Conservation (phyloP, 2,888 invertebrate genomes). For the Notocelia uddmanniana region DNA sequence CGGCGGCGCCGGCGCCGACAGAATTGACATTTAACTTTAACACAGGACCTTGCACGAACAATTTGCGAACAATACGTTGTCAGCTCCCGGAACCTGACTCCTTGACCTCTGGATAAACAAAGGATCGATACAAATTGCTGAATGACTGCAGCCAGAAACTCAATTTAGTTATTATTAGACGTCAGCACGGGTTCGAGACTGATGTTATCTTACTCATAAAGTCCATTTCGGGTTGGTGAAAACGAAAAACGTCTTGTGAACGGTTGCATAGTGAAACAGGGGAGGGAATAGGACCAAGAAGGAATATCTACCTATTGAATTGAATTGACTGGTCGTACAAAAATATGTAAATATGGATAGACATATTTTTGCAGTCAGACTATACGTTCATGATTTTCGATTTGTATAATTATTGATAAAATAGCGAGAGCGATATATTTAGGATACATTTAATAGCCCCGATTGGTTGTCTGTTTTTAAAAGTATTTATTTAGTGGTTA, state of each 20-base stretch:
- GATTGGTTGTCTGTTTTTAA: no score
- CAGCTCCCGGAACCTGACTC: constrained; percentile 77
- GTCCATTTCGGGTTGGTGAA: not conserved
- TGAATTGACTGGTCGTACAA: no score
- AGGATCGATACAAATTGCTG: constrained; percentile 39
- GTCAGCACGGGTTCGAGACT: not conserved
- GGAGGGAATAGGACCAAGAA: no score
- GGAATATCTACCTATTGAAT: no score
- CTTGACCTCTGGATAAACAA: constrained; percentile 60
- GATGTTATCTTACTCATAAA: not conserved
- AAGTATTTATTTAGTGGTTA: no score
- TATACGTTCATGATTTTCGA: no score
- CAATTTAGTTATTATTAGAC: constrained; percentile 13
- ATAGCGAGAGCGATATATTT: no score
- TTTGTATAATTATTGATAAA: no score
- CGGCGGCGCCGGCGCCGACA: constrained; percentile 71
- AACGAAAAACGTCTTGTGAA: not conserved
- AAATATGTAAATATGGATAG: no score
- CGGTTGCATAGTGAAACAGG: no score
- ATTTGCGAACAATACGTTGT: constrained; percentile 80
- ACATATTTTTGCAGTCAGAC: no score
- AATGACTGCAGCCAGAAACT: constrained; percentile 16
- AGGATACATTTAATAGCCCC: no score
- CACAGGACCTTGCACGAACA: constrained; percentile 75
- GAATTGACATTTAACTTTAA: constrained; percentile 81